A percentile compares a stretch with the other conserved stretches of the same genome.
Conservation (phyloP, 2,113 vertebrate genomes). For the Tetraodon nigroviridis region DNA sequence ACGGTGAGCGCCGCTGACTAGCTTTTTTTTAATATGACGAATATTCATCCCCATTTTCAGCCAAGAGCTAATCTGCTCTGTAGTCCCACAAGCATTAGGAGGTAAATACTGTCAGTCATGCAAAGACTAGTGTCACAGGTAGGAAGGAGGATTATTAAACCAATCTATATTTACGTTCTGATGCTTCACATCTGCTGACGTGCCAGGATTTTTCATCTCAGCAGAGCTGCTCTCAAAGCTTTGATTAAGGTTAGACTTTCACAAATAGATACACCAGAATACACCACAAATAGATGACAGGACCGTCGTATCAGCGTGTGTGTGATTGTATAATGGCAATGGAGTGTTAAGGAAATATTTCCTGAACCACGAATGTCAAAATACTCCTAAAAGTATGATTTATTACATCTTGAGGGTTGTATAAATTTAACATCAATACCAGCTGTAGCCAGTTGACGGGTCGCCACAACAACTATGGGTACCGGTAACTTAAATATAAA, state of each 20-base stretch:
- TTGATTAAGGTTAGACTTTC: conserved; percentile 1
- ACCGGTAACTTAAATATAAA: too few species aligned
- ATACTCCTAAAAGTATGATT: too few species aligned
- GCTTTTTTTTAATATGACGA: conserved; percentile 29
- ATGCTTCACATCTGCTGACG: conserved; percentile 29
- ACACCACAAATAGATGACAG: conserved; percentile 25
- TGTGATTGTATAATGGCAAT: neutral
- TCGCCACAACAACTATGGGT: too few species aligned
- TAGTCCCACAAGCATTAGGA: neutral
- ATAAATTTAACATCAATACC: too few species aligned
- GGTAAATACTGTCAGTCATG: neutral
- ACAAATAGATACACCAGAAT: neutral
- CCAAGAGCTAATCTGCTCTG: conserved; percentile 8
- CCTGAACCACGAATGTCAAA: too few species aligned
- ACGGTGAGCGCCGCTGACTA: conserved; percentile 39
- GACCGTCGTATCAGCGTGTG: conserved; percentile 5
- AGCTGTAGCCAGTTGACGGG: too few species aligned
- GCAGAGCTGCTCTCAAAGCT: conserved; percentile 13
- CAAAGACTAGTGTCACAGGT: neutral
- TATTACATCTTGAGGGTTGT: too few species aligned
- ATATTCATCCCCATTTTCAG: conserved; percentile 13
- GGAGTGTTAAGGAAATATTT: neutral
- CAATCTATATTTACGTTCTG: conserved; percentile 40
- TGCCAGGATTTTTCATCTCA: conserved; percentile 24
- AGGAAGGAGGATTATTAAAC: conserved; percentile 31